Conservation (phyloP, 2,888 invertebrate genomes). For the Drosophila birchii region DNA sequence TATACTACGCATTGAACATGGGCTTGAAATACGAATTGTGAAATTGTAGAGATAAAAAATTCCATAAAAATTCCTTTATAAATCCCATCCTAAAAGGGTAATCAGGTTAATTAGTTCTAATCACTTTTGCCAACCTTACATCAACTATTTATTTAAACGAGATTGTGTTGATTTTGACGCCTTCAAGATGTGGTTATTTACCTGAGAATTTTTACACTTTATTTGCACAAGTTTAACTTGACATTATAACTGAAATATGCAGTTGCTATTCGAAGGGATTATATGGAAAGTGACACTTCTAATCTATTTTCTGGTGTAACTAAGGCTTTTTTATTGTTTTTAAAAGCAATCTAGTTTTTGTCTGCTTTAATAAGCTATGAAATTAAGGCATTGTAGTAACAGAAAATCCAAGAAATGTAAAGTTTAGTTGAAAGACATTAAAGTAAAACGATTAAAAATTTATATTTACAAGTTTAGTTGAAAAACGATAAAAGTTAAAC, state of each 20-base stretch:
- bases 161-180: constrained; percentile 38
- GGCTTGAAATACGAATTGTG: background rate
- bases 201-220: constrained; percentile 11
- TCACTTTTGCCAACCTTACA: constrained; percentile 14
- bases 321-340: background rate
- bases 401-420: background rate
- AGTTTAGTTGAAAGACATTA: background rate
- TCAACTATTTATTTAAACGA: constrained; percentile 4
- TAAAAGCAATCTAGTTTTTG: too few relatives aligned
- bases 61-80: background rate
- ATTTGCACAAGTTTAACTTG: background rate
- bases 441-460: background rate
- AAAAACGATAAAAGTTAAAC: too few relatives aligned
- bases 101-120: constrained; percentile 20
- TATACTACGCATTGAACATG: constrained; percentile 48
- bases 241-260: background rate
- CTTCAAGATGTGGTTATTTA: constrained; percentile 7
- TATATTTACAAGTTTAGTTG: too few relatives aligned
- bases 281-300: background rate
- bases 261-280: background rate
- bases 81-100: constrained; percentile 7
- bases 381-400: too few relatives aligned
- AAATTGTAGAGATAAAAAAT: background rate
- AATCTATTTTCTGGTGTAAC: background rate
- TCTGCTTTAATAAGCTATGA: background rate